Evolutionary conservation across 2,797 vertebrate genomes (phyloP), one percentile per base, ranked within the genome.

Genomic region (Squalus acanthias): DNA sequence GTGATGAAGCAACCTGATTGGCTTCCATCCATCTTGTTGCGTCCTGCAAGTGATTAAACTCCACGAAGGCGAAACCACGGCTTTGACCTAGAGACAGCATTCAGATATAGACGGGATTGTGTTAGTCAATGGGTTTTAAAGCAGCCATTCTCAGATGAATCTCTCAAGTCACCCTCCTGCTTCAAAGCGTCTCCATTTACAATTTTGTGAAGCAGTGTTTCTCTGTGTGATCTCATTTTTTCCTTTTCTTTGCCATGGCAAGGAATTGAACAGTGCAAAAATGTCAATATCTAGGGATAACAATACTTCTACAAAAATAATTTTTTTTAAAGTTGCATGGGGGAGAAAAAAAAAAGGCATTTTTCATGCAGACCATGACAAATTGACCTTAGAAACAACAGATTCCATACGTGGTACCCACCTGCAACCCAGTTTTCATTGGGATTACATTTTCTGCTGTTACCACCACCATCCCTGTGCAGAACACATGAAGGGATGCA

Each of bases 21-120:
- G 99, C 99, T 99, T 99, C 99, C 99, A 99, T 99, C 99, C 99
- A 99, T 99, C 99, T 99, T 98, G 99, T 99, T 99, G 99, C 99
- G 99, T 99, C 99, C 99, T 99, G 99, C 99, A 99, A 99, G 99
- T 99, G 99, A 99, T 99, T 99, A 99, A 99, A 99, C 99, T 99
- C 99, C 99, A 99, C 99, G 99, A 99, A 99, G 99, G 99, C 99
- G 99, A 99, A 99, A 99, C 99, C 99, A 99, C 99, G 99, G 99
- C 99, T 99, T 99, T 99, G 99, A 99, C 99, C 99, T 99, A 99
- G 99, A 99, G 99, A 99, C 99, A 99, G 99, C 99, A 99, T 99
- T 99, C 99, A 99, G 99, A 99, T 99, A 99, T 99, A 99, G 99
- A 99, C 99, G 99, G 99, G 99, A 99, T 99, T 98, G 99, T 99